Evolutionary conservation across 1,140 invertebrate species (phyloP), one percentile per base, ranked within the genome.

Genomic region (Alviniconcha marisindica): DNA sequence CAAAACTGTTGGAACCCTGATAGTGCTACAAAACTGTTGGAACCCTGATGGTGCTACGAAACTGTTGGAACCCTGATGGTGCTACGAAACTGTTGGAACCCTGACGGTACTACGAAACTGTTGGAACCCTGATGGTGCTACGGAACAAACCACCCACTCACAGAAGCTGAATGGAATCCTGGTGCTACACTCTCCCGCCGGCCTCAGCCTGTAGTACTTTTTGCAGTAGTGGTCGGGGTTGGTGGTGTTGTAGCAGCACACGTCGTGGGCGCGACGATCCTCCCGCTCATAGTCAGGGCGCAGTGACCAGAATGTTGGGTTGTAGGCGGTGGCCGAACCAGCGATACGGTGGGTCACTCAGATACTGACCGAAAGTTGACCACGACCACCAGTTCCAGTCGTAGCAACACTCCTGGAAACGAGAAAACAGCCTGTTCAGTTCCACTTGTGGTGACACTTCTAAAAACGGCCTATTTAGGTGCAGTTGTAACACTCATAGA

Each of bases 201-300:
- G 60, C 24, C 60, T 63, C 60, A 85, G 76, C 3, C 33, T 7
- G 48, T 80, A 82, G 77, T 85, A 85, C 60, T 76, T 48, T 1
- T 76, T 18, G 79, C 84, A 85, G 60, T 14, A 63, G 60, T 7
- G 21, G 60, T 63, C 60, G 21, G 4, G 7, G 60, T 63, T n/a
- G 21, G 60, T 31, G 21, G 60, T 31, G 21, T 63, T 63, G 21
- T n/a, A 31, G 28, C 60, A 63, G 40, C 73, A 76, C 12, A 44
- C 42, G 38, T 76, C 73, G 40, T 76, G 73, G 14, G 38, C 73
- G 3, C 44, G 31, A 14, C 40, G 33, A 15, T 76, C 73, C 24
- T 76, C 73, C 24, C 4, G 38, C 42, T 76, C 18, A 40, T 76
- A 76, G 38, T 44, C 18, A n/a, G 36, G 21, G 7, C 24, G 36